Base-by-base conservation (phyloP, 2,113 vertebrate species). In the Hirundichthys speculiger region DNA sequence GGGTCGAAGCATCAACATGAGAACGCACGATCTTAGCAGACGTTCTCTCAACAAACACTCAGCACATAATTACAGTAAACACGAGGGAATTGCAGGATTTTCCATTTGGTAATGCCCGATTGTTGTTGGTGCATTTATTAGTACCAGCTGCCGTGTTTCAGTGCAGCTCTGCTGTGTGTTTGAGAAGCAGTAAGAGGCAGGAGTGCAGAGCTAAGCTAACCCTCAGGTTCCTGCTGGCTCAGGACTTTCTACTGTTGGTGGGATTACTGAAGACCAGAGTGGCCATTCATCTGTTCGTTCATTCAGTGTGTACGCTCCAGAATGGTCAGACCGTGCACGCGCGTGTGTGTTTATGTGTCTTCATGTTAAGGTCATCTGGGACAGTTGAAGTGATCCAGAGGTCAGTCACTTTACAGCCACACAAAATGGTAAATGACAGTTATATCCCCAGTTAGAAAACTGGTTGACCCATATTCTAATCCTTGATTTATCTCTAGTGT, bases 181-280 rank as follows among this genome's bases (percentile, higher is more conserved):
- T 47, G 18, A 39, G 61, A 45, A 25, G 15, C 10, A 27, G 6
- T 24, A 73, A 66, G 55, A 64, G n/a, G n/a, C n/a, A n/a, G n/a
- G n/a, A n/a, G n/a, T n/a, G 47, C 38, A 13, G 8, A 72, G 67
- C 71, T 53, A 64, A 50, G 79, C 72, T 73, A 74, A 60, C 69
- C 56, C 79, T 74, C 38, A 68, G 64, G 61, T 70, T 80, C 58
- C 70, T 87, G 88, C 86, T 82, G 70, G 54, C 70, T 88, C 83
- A 80, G 83, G 68, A 69, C 57, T 87, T 86, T 88, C 64, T 69
- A 67, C 83, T 86, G 81, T 88, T 76, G 43, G 49, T 69, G 64
- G 83, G 84, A 83, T 88, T 86, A 87, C 63, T 71, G 78, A 60
- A 75, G 69, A 74, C 68, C 65, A 77, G 56, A 43, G 75, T 2